Percentiles rank a stretch among this genome's conserved stretches.
These are phyloP conservation scores for Macrotis lagotis DNA, from an alignment of 2,113 vertebrate genomes.

Conservation along the genomic window DNA sequence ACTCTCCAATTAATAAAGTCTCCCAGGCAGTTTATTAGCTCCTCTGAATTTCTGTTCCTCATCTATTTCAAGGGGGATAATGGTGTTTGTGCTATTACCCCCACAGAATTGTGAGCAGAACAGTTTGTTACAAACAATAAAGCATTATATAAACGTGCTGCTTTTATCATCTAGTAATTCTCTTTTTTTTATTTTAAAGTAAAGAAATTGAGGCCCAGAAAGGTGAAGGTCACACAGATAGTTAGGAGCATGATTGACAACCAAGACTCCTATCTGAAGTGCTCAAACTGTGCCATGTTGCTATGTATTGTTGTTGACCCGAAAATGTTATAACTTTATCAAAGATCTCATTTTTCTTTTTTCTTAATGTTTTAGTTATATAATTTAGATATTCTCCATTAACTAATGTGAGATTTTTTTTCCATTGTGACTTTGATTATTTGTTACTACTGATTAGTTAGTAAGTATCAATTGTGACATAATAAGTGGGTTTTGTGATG, in stretches of 20 bases:
- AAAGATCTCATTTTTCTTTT: neutral
- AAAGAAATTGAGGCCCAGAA: neutral
- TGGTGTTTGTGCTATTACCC: neutral
- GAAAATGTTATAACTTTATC: neutral
- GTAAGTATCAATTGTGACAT: conserved; percentile 38
- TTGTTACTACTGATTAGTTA: neutral
- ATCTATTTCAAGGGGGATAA: neutral
- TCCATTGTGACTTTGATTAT: conserved; percentile 1
- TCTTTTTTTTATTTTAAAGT: neutral
- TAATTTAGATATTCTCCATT: conserved; percentile 30
- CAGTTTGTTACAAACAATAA: neutral
- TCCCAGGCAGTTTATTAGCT: neutral
- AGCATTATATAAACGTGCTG: neutral
- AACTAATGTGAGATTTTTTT: conserved; percentile 30
- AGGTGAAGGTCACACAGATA: neutral
- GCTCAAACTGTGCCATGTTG: neutral
- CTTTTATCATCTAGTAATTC: neutral
- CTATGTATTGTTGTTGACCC: neutral
- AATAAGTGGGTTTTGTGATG: conserved; percentile 24
- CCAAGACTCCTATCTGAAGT: neutral
- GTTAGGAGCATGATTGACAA: neutral
- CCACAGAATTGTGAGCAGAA: neutral
- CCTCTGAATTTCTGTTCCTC: neutral
- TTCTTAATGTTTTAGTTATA: neutral
- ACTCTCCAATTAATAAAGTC: neutral